These are phyloP conservation scores for Urophycis tenuis DNA, from an alignment of 2,797 vertebrate genomes.

Conservation along the genomic window DNA sequence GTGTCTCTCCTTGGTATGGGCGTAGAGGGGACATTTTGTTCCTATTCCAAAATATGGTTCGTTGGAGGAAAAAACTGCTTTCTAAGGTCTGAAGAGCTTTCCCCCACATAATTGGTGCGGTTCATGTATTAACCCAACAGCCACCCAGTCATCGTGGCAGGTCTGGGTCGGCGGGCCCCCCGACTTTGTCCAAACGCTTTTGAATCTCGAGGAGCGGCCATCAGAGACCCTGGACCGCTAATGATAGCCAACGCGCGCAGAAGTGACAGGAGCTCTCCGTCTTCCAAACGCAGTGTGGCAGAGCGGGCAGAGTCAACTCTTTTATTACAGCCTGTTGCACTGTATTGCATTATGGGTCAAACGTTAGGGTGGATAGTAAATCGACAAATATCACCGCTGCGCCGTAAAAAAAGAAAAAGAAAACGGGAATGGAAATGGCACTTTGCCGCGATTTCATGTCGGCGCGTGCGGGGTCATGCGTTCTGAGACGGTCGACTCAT, in stretches of 20 bases:
- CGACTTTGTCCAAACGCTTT: neutral
- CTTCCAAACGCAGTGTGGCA: conserved; percentile 17
- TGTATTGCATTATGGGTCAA: conserved; percentile 1
- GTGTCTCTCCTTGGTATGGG: too few relatives aligned
- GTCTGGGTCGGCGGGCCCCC: neutral
- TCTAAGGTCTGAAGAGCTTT: neutral
- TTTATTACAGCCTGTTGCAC: conserved; percentile 12
- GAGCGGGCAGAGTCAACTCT: conserved; percentile 10
- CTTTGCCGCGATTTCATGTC: too few relatives aligned
- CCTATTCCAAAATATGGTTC: neutral
- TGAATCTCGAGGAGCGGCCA: conserved; percentile 1
- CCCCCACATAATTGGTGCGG: neutral
- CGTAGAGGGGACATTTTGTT: neutral
- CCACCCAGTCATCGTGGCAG: neutral
- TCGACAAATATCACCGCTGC: neutral
- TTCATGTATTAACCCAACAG: neutral
- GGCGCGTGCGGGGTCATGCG: neutral
- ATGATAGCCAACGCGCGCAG: conserved; percentile 20
- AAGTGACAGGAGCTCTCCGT: conserved; percentile 21
- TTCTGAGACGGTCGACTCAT: neutral
- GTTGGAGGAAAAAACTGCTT: neutral
- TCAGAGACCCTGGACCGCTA: conserved; percentile 21
- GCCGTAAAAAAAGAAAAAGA: too few relatives aligned
- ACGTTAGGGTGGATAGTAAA: neutral
- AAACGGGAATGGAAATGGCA: too few relatives aligned